Base-by-base conservation (phyloP, 1,140 invertebrate genomes). In the Drosophila pandora region DNA sequence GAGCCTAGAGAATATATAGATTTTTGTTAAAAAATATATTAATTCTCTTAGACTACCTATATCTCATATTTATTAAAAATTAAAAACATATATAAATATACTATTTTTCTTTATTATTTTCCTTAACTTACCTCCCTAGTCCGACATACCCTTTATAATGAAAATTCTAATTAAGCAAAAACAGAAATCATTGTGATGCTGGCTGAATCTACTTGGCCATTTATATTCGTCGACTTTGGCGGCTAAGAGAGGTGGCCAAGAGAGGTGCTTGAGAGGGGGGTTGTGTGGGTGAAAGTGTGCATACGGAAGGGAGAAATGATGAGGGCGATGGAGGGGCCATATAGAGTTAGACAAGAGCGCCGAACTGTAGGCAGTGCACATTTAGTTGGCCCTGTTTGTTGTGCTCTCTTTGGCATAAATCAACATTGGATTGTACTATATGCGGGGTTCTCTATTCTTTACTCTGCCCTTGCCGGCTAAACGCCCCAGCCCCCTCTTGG, bases 351-450 rank as follows among this genome's bases (percentile, higher is more conserved):
- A 5, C 3, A 12, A n/a, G 23, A 13, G 30, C 13, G 3, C 41
- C 41, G 13, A 43, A 43, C 17, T 43, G 41, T 23, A 62, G 28
- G 7, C 25, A 13, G 21, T 30, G 43, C 57, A 72, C 62, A 68
- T 83, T 62, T 32, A 58, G 55, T 58, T 41, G 76, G 64, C 37
- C 37, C 48, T 64, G 62, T 85, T 79, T 83, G 59, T 65, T 76
- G 41, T 61, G 58, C 71, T 84, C 80, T 64, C 80, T 69, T 84
- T 79, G 43, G 41, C 63, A 50, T 55, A 76, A 84, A 85, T 72
- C 84, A 84, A 84, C 85, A 85, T 74, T 62, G 57, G 49, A 73
- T 62, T 69, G 63, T 55, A 68, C 63, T 56, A 58, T 53, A 50
- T 39, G 49, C 41, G 25, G 28, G 41, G 37, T 25, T 32, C 17